phyloP scores from a whole-genome alignment of 2,797 vertebrate genomes.

The Rhabdomys pumilio region DNA sequence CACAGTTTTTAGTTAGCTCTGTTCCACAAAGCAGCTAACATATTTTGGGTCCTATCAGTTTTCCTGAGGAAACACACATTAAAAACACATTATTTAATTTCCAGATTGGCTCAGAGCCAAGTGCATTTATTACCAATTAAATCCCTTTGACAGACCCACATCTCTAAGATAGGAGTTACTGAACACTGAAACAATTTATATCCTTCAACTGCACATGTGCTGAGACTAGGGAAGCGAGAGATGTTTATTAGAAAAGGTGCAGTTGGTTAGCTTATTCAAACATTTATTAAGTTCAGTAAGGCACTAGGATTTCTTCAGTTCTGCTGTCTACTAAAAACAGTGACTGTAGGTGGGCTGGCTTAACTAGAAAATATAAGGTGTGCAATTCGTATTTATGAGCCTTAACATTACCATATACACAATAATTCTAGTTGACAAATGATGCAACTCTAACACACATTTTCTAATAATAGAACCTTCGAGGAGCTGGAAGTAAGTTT shows the following conservation, averaged over 20 bases:
- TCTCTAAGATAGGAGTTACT: conserved; percentile 73
- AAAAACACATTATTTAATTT: conserved; percentile 80
- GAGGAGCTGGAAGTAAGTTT: conserved; percentile 54
- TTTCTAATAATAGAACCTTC: conserved; percentile 75
- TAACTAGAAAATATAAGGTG: conserved; percentile 77
- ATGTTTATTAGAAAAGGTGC: conserved; percentile 68
- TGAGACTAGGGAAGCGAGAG: conserved; percentile 61
- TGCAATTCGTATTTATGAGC: conserved; percentile 69
- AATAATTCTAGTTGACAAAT: conserved; percentile 77
- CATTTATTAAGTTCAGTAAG: conserved; percentile 70
- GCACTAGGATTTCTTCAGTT: conserved; percentile 65
- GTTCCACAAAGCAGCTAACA: conserved; percentile 62
- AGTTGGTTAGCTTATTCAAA: conserved; percentile 69
- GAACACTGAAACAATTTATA: conserved; percentile 66
- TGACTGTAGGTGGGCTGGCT: conserved; percentile 73
- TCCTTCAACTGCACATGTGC: conserved; percentile 53
- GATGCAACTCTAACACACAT: conserved; percentile 63
- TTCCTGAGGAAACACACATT: conserved; percentile 72
- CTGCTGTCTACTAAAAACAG: conserved; percentile 70
- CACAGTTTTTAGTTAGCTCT: conserved; percentile 47
- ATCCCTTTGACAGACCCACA: conserved; percentile 67
- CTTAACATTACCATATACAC: conserved; percentile 62
- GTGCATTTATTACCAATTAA: conserved; percentile 80
- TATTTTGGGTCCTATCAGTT: conserved; percentile 72
- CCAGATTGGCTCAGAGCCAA: conserved; percentile 78